A percentile compares a stretch with the other conserved stretches of the same genome.
Conservation (phyloP, 1,140 invertebrate species). For the Eriocheir sinensis region DNA sequence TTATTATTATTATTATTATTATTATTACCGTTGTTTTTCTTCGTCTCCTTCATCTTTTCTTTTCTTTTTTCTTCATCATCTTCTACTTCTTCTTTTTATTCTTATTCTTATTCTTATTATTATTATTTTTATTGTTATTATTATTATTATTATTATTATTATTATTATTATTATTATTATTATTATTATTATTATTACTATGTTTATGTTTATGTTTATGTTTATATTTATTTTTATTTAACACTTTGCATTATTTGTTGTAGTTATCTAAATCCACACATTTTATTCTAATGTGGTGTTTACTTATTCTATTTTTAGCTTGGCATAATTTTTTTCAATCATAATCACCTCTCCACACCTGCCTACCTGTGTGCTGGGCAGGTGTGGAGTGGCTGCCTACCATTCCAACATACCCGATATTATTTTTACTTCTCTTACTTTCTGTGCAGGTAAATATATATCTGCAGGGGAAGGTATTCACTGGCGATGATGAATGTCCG, state of each 20-base stretch:
- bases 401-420: too few relatives aligned
- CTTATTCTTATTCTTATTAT: constrained; percentile 34
- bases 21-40: background rate
- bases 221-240: background rate
- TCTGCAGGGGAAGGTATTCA: too few relatives aligned
- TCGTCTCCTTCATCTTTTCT: background rate
- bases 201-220: background rate
- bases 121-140: background rate
- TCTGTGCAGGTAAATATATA: too few relatives aligned
- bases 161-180: background rate
- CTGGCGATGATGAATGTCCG: too few relatives aligned
- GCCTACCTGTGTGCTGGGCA: background rate
- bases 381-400: background rate
- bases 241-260: background rate
- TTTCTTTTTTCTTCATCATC: background rate
- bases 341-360: background rate
- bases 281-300: background rate
- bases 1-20: background rate
- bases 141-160: constrained; percentile 5
- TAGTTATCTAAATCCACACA: background rate
- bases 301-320: background rate
- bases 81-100: background rate
- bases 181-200: too few relatives aligned
- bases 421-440: too few relatives aligned
- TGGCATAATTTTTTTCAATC: background rate